Conservation (phyloP, 2,888 invertebrate genomes). For the Ceramica pisi region DNA sequence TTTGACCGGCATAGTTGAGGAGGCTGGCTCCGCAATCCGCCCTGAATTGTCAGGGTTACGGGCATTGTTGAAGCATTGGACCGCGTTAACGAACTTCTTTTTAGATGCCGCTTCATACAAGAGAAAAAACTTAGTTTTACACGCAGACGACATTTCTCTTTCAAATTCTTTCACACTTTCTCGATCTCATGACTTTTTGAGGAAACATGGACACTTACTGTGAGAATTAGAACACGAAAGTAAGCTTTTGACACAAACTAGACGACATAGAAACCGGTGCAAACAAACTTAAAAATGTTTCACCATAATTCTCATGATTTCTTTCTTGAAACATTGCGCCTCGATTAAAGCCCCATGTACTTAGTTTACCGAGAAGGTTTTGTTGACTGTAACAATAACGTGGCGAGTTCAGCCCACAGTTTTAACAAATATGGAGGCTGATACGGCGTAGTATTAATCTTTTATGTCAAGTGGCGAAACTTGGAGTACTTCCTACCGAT, state of each 20-base stretch:
- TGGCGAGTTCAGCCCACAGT: constrained; percentile 72
- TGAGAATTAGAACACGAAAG: constrained; percentile 50
- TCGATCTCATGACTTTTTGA: not conserved
- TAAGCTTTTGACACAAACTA: constrained; percentile 43
- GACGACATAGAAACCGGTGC: constrained; percentile 35
- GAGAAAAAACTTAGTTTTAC: not conserved
- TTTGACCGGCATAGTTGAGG: constrained; percentile 68
- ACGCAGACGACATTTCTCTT: not conserved
- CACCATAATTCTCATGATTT: constrained; percentile 50
- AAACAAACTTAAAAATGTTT: constrained; percentile 50
- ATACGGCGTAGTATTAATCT: constrained; percentile 64
- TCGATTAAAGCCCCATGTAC: constrained; percentile 71
- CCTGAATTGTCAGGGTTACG: constrained; percentile 69
- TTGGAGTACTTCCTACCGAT: constrained; percentile 42
- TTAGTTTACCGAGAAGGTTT: constrained; percentile 63
- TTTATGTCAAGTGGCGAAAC: constrained; percentile 61
- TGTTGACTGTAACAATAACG: constrained; percentile 77
- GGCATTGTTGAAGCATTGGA: constrained; percentile 58
- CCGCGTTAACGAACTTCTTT: constrained; percentile 54
- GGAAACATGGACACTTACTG: constrained; percentile 16
- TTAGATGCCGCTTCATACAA: constrained; percentile 20
- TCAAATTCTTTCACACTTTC: constrained; percentile 18
- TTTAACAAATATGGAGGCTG: constrained; percentile 73
- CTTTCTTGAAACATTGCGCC: constrained; percentile 65
- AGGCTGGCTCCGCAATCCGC: constrained; percentile 66